Evolutionary conservation across 2,113 vertebrate genomes (phyloP).

Genomic region (Crotalus horridus): DNA sequence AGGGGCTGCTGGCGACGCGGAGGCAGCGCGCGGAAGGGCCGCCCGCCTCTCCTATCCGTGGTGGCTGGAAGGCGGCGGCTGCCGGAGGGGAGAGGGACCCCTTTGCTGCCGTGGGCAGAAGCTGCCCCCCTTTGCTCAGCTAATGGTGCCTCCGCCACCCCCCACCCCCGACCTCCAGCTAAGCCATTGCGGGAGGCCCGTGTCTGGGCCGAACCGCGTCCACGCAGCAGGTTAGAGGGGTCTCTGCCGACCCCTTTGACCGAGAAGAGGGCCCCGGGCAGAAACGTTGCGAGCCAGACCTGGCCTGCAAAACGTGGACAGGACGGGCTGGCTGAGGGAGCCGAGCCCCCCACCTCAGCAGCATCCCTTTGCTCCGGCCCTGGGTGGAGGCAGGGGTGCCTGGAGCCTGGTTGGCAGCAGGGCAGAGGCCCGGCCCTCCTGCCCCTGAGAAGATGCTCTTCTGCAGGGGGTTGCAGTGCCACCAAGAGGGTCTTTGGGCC

Average conservation of each 20-base stretch:
- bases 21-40: neutral
- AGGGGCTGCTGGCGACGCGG: too few relatives aligned
- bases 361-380: neutral
- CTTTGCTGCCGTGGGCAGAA: neutral
- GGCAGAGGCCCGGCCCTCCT: too few relatives aligned
- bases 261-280: neutral
- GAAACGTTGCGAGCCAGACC: rapidly evolving
- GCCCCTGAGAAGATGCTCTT: neutral
- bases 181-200: neutral
- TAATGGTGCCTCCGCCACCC: neutral
- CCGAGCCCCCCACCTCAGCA: neutral
- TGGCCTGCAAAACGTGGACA: neutral
- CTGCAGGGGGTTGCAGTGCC: neutral
- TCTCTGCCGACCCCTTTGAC: neutral
- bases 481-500: neutral
- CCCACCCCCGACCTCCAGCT: neutral
- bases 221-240: neutral
- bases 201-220: neutral
- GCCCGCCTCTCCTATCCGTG: neutral
- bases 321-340: too few relatives aligned
- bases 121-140: neutral
- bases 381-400: neutral
- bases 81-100: neutral
- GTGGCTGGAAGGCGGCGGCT: too few relatives aligned
- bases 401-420: too few relatives aligned